Conservation (phyloP, 1,140 invertebrate species). For the Magallana angulata region DNA sequence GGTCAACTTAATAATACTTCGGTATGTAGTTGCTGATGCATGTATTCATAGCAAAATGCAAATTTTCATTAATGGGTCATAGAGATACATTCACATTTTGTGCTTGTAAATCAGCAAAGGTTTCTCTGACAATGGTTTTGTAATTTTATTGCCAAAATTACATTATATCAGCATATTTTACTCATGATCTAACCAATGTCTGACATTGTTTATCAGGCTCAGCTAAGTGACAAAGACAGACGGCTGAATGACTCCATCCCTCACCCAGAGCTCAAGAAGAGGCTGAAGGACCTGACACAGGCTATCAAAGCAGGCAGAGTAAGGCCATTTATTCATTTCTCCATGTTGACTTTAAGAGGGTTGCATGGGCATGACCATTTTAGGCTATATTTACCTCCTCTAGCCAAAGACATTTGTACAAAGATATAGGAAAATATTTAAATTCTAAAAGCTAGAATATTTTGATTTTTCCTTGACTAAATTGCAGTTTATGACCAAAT, state of each 20-base stretch:
- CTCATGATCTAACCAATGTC: too few species aligned
- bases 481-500: too few species aligned
- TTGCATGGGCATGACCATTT: too few species aligned
- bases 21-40: conserved; percentile 54
- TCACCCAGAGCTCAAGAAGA: conserved; percentile 69
- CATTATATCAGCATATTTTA: too few species aligned
- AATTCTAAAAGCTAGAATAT: too few species aligned
- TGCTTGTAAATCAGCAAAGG: not conserved
- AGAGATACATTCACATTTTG: too few species aligned
- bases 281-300: conserved; percentile 71
- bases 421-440: too few species aligned
- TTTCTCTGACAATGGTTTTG: not conserved
- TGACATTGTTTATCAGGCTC: conserved; percentile 52
- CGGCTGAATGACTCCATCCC: conserved; percentile 64
- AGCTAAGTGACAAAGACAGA: conserved; percentile 65
- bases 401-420: too few species aligned
- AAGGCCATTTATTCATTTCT: not conserved
- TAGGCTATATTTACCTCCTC: too few species aligned
- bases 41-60: not conserved
- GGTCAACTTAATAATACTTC: conserved; percentile 70
- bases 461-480: too few species aligned
- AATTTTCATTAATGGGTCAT: too few species aligned
- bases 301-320: conserved; percentile 71
- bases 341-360: too few species aligned
- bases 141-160: not conserved